These are phyloP conservation scores for Pseudolaguvia tuberculata DNA, from an alignment of 2,113 vertebrate species.

Conservation along the genomic window DNA sequence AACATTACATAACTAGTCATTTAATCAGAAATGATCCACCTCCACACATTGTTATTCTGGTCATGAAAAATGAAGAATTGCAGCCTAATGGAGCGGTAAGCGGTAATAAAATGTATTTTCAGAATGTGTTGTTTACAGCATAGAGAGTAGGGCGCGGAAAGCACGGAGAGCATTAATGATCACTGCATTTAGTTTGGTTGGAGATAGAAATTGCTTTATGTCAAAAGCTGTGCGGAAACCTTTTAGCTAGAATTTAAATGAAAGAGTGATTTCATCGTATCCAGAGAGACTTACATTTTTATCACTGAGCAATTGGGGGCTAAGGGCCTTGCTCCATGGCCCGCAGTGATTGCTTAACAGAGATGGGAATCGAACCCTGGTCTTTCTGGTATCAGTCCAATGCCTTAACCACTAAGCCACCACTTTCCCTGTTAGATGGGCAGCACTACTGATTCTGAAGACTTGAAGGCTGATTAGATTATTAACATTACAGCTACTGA, in stretches of 20 bases:
- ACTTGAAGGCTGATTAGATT: no score
- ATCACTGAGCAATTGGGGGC: no score
- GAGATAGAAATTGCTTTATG: not conserved
- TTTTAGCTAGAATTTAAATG: not conserved
- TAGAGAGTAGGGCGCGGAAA: not conserved
- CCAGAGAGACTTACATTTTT: no score
- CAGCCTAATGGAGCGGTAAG: not conserved
- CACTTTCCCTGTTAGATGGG: no score
- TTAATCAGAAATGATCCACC: not conserved
- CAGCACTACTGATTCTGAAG: no score
- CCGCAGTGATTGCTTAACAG: no score
- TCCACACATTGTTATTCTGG: not conserved
- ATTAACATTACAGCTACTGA: no score
- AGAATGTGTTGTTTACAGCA: not conserved
- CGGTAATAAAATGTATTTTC: not conserved
- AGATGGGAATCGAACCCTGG: no score
- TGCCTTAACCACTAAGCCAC: no score
- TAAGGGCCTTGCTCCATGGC: no score
- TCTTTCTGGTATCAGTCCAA: no score
- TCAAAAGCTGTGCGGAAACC: not conserved
- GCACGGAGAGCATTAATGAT: not conserved
- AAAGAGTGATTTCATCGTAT: no score
- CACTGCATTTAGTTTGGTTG: not conserved
- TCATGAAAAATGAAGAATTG: not conserved
- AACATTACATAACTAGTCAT: constrained; percentile 29